Conservation (phyloP, 2,888 invertebrate genomes). For the Hoplodrina ambigua region DNA sequence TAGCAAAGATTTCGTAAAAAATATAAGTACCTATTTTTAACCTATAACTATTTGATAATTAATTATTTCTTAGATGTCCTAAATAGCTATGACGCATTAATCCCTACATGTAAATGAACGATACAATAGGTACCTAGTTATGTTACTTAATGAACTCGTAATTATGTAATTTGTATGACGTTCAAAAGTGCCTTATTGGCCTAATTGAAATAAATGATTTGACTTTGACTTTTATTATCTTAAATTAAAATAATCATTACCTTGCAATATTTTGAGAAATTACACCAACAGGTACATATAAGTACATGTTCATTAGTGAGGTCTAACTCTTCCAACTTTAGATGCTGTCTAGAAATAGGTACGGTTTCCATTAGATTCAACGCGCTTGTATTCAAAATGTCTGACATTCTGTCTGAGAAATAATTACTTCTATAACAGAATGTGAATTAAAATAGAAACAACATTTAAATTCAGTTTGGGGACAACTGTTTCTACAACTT, state of each 20-base stretch:
- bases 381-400: constrained; percentile 23
- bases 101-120: not conserved
- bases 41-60: not conserved
- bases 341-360: constrained; percentile 24
- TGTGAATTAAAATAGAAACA: constrained; percentile 39
- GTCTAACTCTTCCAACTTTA: constrained; percentile 6
- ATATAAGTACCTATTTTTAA: no score
- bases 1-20: no score
- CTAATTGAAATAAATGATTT: no score
- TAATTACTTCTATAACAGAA: constrained; percentile 45
- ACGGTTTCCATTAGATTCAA: constrained; percentile 21
- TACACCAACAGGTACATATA: not conserved
- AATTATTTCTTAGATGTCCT: not conserved
- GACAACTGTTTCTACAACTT: constrained; percentile 3
- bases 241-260: not conserved
- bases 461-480: constrained; percentile 36
- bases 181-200: no score
- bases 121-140: not conserved
- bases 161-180: no score
- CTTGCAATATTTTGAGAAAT: not conserved
- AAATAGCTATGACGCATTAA: not conserved
- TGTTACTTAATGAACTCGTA: not conserved
- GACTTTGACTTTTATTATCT: no score
- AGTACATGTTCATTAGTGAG: constrained; percentile 6
- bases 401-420: constrained; percentile 35